These are phyloP conservation scores for Polydrusus cervinus DNA, from an alignment of 2,888 invertebrate species.

Conservation along the genomic window DNA sequence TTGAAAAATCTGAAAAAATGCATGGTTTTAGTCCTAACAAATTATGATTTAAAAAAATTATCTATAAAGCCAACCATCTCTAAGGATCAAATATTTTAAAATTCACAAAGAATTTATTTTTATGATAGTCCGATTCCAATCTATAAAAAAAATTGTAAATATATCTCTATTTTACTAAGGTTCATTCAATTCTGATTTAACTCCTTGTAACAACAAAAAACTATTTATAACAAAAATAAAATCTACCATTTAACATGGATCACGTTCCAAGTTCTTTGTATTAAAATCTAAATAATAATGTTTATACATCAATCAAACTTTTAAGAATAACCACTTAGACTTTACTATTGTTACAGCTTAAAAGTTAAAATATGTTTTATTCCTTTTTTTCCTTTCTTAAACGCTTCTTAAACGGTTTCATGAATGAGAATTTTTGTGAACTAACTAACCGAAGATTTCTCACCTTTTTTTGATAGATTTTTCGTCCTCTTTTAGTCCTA, in stretches of 20 bases:
- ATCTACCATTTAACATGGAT: constrained; percentile 60
- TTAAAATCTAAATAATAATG: constrained; percentile 28
- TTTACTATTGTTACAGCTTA: constrained; percentile 17
- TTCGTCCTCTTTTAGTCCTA: constrained; percentile 6
- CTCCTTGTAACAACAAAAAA: constrained; percentile 5
- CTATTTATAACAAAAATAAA: constrained; percentile 58
- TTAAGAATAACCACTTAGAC: constrained; percentile 18
- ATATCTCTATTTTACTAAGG: not conserved
- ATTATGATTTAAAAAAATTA: no score
- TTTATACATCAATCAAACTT: constrained; percentile 28
- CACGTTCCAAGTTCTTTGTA: constrained; percentile 31
- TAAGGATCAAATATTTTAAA: no score
- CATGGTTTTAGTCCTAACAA: no score
- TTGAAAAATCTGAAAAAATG: no score
- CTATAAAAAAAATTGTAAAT: no score
- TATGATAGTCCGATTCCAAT: no score
- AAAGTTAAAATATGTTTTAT: constrained; percentile 15
- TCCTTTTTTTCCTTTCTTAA: not conserved
- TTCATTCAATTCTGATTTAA: constrained; percentile 3
- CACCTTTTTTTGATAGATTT: constrained; percentile 15
- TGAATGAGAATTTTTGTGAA: constrained; percentile 25
- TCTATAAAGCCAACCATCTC: no score
- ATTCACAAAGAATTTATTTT: no score
- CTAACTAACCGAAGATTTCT: constrained; percentile 29
- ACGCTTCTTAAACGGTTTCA: constrained; percentile 25